Conservation (phyloP, 2,797 vertebrate species). For the Acanthurus leucopareius region DNA sequence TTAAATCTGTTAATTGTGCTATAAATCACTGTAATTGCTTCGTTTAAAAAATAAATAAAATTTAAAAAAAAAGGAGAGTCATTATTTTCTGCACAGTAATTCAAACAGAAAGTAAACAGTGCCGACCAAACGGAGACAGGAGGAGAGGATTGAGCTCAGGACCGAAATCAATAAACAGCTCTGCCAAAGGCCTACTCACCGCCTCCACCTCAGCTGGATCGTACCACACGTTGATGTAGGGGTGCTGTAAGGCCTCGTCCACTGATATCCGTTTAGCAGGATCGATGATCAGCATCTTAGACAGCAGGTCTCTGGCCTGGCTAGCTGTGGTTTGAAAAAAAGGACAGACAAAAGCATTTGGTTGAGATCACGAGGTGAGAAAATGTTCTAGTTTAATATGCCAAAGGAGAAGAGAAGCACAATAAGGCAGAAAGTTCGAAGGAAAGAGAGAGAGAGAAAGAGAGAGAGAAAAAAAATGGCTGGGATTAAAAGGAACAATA, state of each 20-base stretch:
- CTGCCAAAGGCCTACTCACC: constrained; percentile 85
- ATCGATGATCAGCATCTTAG: constrained; percentile 99
- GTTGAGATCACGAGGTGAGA: constrained; percentile 16
- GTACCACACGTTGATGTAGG: constrained; percentile 99
- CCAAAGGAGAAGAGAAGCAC: constrained; percentile 4
- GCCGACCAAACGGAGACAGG: constrained; percentile 52
- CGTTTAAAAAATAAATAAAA: not conserved
- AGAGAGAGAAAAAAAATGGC: constrained; percentile 17
- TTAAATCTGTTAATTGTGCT: not conserved
- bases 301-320: constrained; percentile 98
- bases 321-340: constrained; percentile 88
- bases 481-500: constrained; percentile 47
- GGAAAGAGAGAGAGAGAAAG: constrained; percentile 23
- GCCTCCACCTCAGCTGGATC: constrained; percentile 99
- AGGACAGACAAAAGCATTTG: constrained; percentile 30
- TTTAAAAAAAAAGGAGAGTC: not conserved
- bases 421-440: constrained; percentile 1
- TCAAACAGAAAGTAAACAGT: constrained; percentile 29
- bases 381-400: not conserved
- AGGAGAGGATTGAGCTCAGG: constrained; percentile 27
- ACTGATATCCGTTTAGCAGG: constrained; percentile 98
- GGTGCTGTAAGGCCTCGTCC: constrained; percentile 98
- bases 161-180: constrained; percentile 52
- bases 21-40: not conserved
- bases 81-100: not conserved